Conservation (phyloP, 2,888 invertebrate genomes). For the Zygothrica quintamaculata region DNA sequence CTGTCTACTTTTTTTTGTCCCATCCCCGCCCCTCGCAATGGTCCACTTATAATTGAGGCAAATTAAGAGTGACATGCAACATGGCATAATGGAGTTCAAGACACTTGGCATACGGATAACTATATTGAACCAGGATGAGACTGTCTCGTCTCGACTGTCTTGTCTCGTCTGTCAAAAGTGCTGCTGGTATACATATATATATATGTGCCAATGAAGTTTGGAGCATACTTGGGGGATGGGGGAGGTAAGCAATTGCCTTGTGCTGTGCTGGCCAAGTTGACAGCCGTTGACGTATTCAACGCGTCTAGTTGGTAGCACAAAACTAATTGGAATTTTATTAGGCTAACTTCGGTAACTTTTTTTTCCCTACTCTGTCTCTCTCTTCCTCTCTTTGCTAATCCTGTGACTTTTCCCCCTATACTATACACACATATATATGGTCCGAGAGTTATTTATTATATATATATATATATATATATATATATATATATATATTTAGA, state of each 20-base stretch:
- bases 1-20: no score
- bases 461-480: no score
- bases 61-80: conserved; percentile 82
- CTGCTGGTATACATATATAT: background rate
- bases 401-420: background rate
- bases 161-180: background rate
- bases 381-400: background rate
- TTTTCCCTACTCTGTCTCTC: no score
- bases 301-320: conserved; percentile 22
- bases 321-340: conserved; percentile 48
- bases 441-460: no score
- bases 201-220: background rate
- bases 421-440: background rate
- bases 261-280: conserved; percentile 27
- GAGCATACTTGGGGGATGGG: no score
- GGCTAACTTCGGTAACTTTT: background rate
- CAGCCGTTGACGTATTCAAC: conserved; percentile 18
- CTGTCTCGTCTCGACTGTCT: no score
- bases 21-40: background rate
- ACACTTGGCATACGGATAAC: conserved; percentile 53
- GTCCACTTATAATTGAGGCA: conserved; percentile 75
- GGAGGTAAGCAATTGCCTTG: no score
- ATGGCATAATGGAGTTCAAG: conserved; percentile 79
- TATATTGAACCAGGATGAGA: conserved; percentile 3
- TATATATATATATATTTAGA: no score